Evolutionary conservation across 2,888 invertebrate genomes (phyloP).

Genomic region (Pocota personata): DNA sequence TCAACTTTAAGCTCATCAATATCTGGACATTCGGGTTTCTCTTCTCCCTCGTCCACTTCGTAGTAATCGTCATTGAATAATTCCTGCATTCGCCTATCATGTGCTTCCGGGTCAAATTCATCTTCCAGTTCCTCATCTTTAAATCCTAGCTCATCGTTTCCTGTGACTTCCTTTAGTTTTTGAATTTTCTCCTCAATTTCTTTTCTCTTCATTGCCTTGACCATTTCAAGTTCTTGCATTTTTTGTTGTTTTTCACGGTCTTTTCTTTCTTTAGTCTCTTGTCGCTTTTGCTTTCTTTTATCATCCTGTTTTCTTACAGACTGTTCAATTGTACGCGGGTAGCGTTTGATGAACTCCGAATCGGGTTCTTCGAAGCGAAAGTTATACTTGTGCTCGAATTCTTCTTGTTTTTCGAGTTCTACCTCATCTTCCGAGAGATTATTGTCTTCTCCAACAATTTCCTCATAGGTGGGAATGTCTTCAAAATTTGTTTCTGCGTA

Average conservation of each 20-base stretch:
- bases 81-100: conserved; percentile 93
- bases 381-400: conserved; percentile 97
- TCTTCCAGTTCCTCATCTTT: conserved; percentile 92
- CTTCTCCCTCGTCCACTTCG: conserved; percentile 86
- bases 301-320: conserved; percentile 92
- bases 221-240: conserved; percentile 92
- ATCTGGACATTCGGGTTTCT: conserved; percentile 94
- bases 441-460: conserved; percentile 85
- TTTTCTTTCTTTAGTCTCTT: conserved; percentile 89
- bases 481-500: conserved; percentile 84
- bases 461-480: conserved; percentile 86
- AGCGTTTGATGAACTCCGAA: conserved; percentile 94
- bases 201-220: conserved; percentile 93
- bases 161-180: conserved; percentile 93
- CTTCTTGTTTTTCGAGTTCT: conserved; percentile 91
- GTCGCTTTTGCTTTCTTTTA: conserved; percentile 90
- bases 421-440: conserved; percentile 91
- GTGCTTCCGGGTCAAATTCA: conserved; percentile 94
- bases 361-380: conserved; percentile 98
- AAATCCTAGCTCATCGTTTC: conserved; percentile 86
- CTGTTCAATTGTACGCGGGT: conserved; percentile 94
- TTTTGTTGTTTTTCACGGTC: conserved; percentile 90
- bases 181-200: conserved; percentile 96
- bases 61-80: conserved; percentile 95
- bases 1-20: conserved; percentile 85